Evolutionary conservation across 1,140 invertebrate genomes (phyloP), one percentile per base, ranked within the genome.

Genomic region (Leguminivora glycinivorella): DNA sequence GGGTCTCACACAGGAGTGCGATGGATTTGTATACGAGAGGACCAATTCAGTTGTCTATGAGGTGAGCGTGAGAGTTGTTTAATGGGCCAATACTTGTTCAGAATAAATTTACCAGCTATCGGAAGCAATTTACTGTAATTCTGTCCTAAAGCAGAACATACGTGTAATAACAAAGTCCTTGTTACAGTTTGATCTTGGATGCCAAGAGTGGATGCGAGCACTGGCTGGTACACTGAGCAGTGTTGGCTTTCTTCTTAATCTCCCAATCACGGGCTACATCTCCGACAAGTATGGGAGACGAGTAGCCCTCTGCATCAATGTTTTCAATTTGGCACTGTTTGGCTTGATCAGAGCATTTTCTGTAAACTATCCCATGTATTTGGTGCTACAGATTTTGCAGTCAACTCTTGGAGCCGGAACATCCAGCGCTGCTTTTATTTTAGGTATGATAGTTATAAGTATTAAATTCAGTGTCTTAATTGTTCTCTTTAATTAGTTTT

Each of bases 321-420:
- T 70, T 3, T 70, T 72, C 52, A 72, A 72, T 29, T 6, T 58
- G 7, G 90, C 92, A 10, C 72, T 94, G 3, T 86, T 93, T 26
- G 94, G 94, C 4, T 73, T 95, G 26, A 86, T 93, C 10, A 92
- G 93, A 72, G 93, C 94, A 2, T 94, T 94, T 73, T 92, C 94
- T 2, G 90, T 92, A 3, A 93, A 89, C 79, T 95, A 95, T 75
- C 81, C 85, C 56, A 92, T 91, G 81, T 95, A 95, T 73, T 2
- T 81, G 12, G 71, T 90, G 10, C 93, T 95, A 43, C 94, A 95
- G 84, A 93, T 95, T 69, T 77, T 94, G 56, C 94, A 95, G 75
- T 81, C 89, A 25, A 91, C 92, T 17, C 91, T 81, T 29, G 76
- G 76, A 17, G 78, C 75, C 40, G 79, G 79, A 25, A 74, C 78